Conservation (phyloP, 2,888 invertebrate genomes). For the Blomia tropicalis region DNA sequence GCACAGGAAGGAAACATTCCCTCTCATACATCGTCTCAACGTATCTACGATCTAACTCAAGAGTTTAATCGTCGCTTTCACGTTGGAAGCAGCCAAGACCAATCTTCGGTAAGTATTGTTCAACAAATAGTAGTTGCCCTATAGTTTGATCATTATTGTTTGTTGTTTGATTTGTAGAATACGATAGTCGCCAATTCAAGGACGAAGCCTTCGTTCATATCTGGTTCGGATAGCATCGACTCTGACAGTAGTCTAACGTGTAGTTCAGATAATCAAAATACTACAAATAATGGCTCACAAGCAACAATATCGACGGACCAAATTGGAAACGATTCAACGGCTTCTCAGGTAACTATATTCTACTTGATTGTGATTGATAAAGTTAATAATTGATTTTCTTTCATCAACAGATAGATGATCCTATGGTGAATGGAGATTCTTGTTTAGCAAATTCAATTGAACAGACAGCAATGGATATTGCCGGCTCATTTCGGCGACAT, state of each 20-base stretch:
- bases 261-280: neutral
- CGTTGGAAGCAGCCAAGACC: slow-evolving; percentile 11
- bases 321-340: too few relatives aligned
- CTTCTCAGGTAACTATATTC: neutral
- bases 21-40: neutral
- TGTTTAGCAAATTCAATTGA: too few relatives aligned
- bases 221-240: slow-evolving; percentile 3
- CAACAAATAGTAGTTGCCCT: too few relatives aligned
- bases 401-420: too few relatives aligned
- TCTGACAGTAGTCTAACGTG: neutral
- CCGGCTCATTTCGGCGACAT: too few relatives aligned
- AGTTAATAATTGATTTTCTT: too few relatives aligned
- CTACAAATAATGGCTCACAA: neutral
- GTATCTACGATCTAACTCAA: neutral
- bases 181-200: neutral
- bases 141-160: neutral
- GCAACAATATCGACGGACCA: too few relatives aligned
- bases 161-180: neutral
- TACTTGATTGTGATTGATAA: too few relatives aligned
- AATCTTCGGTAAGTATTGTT: too few relatives aligned
- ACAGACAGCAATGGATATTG: too few relatives aligned
- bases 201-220: neutral
- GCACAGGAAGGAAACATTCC: neutral
- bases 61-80: slow-evolving; percentile 14
- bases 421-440: too few relatives aligned